Percentiles rank a stretch among this genome's conserved stretches.
These are phyloP conservation scores for Gadopsis bispinosus DNA, from an alignment of 2,797 vertebrate genomes.

Conservation along the genomic window DNA sequence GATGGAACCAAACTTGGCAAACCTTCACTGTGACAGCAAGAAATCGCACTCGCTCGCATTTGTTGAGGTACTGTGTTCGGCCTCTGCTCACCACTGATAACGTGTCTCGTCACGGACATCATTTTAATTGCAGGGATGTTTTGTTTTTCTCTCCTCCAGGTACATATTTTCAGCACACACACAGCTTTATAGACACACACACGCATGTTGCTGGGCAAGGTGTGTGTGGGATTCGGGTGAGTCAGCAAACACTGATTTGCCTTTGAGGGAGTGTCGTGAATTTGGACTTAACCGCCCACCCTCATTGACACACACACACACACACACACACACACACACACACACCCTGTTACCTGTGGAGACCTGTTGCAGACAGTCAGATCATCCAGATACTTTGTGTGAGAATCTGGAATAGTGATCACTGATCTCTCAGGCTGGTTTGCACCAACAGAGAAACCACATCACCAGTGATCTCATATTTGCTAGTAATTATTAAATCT, in stretches of 20 bases:
- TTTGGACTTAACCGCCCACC: conserved; percentile 21
- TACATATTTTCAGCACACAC: neutral
- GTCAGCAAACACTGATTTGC: conserved; percentile 38
- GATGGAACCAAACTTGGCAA: too few relatives aligned
- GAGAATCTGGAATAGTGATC: neutral
- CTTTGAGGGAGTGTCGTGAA: conserved; percentile 47
- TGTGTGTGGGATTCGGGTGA: conserved; percentile 36
- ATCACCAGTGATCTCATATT: neutral
- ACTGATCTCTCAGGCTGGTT: neutral
- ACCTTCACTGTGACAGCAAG: too few relatives aligned
- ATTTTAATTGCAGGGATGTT: neutral
- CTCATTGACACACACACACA: neutral
- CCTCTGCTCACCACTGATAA: neutral
- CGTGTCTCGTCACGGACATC: neutral
- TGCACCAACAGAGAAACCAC: neutral
- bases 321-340: conserved; percentile 26
- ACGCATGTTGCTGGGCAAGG: neutral
- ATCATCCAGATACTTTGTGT: neutral
- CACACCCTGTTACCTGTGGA: conserved; percentile 46
- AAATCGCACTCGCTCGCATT: too few relatives aligned
- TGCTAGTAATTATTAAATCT: neutral
- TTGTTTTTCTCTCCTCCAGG: neutral
- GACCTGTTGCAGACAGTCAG: conserved; percentile 21
- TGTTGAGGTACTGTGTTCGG: too few relatives aligned
- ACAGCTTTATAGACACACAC: conserved; percentile 13